A percentile compares a stretch with the other conserved stretches of the same genome.
Conservation (phyloP, 2,113 vertebrate species). For the Prochilodus magdalenae region DNA sequence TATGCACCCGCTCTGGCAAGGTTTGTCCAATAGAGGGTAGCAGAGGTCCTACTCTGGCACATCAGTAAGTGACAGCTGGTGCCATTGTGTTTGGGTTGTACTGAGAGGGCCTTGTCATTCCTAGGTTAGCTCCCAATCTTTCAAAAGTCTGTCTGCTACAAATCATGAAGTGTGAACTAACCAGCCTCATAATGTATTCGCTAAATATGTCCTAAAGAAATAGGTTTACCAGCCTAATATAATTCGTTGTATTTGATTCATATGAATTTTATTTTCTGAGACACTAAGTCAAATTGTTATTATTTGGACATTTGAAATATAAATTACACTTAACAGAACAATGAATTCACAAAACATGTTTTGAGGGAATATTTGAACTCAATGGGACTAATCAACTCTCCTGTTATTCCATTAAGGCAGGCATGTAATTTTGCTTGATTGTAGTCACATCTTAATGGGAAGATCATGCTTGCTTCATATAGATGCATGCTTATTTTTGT, state of each 20-base stretch:
- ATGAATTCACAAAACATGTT: not conserved
- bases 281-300: slow-evolving; percentile 4
- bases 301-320: not conserved
- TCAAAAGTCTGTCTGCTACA: slow-evolving; percentile 32
- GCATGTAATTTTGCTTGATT: not conserved
- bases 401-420: not conserved
- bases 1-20: slow-evolving; percentile 6
- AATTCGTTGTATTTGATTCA: not conserved
- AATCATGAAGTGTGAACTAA: slow-evolving; percentile 18
- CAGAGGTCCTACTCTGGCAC: slow-evolving; percentile 34
- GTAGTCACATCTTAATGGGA: not conserved
- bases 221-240: no score
- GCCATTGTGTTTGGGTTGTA: slow-evolving; percentile 28
- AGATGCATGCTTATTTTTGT: not conserved
- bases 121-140: slow-evolving; percentile 42
- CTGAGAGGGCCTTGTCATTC: not conserved
- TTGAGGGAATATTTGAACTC: no score
- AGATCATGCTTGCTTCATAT: slow-evolving; percentile 4
- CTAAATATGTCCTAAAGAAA: slow-evolving; percentile 14
- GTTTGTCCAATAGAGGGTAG: slow-evolving; percentile 63
- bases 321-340: not conserved
- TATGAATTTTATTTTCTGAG: slow-evolving; percentile 1
- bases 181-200: slow-evolving; percentile 26
- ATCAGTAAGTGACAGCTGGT: slow-evolving; percentile 29
- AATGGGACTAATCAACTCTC: not conserved